phyloP scores from a whole-genome alignment of 1,140 invertebrate species.

The Anagrus nilaparvatae region DNA sequence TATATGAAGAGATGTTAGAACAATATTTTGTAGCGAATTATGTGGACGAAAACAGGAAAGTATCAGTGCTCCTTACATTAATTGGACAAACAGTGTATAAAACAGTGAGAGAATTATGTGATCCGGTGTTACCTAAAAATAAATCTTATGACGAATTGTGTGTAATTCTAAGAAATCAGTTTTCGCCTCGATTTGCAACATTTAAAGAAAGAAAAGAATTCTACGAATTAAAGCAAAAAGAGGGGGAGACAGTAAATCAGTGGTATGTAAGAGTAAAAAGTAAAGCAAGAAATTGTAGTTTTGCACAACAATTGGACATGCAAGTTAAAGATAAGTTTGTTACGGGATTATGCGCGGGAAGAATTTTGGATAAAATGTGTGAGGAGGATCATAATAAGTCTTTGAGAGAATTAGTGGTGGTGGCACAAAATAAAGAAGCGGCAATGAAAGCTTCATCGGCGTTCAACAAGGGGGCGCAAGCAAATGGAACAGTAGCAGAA shows the following conservation, averaged over 20 bases:
- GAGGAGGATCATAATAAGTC: constrained; percentile 10
- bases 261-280: constrained; percentile 20
- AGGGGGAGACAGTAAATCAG: constrained; percentile 15
- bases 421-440: constrained; percentile 12
- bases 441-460: constrained; percentile 5
- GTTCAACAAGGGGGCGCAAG: background rate
- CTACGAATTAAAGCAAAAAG: constrained; percentile 14
- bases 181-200: constrained; percentile 12
- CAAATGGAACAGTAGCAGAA: background rate
- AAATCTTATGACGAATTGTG: constrained; percentile 15
- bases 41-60: constrained; percentile 10
- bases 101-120: constrained; percentile 15
- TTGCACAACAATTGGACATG: constrained; percentile 13
- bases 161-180: constrained; percentile 15
- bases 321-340: constrained; percentile 19
- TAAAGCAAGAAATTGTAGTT: constrained; percentile 15
- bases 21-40: constrained; percentile 19
- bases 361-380: constrained; percentile 14
- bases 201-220: constrained; percentile 18
- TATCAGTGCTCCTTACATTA: constrained; percentile 17
- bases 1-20: constrained; percentile 17
- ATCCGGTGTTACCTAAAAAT: constrained; percentile 14
- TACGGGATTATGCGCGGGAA: constrained; percentile 5
- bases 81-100: constrained; percentile 15
- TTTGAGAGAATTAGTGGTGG: constrained; percentile 5